Evolutionary conservation across 2,797 vertebrate species (phyloP), one percentile per base, ranked within the genome.

Genomic region (Sebastes hubbsi): DNA sequence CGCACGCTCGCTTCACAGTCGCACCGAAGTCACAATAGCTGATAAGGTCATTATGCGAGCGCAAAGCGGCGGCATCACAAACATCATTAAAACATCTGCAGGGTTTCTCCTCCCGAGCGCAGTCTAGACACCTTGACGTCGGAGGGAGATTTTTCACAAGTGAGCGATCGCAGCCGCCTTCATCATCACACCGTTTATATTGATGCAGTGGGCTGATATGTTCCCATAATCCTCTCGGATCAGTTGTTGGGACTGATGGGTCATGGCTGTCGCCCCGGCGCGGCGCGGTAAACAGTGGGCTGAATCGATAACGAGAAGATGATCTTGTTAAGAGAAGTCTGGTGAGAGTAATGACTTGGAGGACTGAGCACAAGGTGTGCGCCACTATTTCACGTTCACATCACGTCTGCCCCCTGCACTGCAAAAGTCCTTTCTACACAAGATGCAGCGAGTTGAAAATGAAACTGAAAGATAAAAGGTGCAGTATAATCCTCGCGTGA

Each of bases 391-490:
- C 63, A 18, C 6, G 75, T 87, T 88, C 88, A 59, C 80, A 38
- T 90, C 87, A 92, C 84, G 80, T 88, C 58, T 67, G 27, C 8
- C 13, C 13, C 36, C 75, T 74, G 60, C 52, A 24, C 78, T 22
- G 80, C 75, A 78, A 87, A 87, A 77, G 66, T 74, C 65, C 65
- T 42, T 88, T 63, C 78, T 49, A 29, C 68, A 67, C 62, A 32
- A 82, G 75, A 90, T 78, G 68, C 36, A 62, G 72, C 1, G 14
- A 72, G 86, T 46, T 80, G 80, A 84, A 87, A 92, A 88, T 62
- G 38, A 89, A 84, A 63, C 81, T 63, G 78, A 82, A 82, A 83
- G 85, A 91, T 91, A 85, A 85, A 90, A 89, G 86, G 83, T 88
- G 83, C 80, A 24, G 75, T 65, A 75, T 64, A 80, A 84, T 89